Base-by-base conservation (phyloP, 1,140 invertebrate species). In the Acromyrmex heyeri region DNA sequence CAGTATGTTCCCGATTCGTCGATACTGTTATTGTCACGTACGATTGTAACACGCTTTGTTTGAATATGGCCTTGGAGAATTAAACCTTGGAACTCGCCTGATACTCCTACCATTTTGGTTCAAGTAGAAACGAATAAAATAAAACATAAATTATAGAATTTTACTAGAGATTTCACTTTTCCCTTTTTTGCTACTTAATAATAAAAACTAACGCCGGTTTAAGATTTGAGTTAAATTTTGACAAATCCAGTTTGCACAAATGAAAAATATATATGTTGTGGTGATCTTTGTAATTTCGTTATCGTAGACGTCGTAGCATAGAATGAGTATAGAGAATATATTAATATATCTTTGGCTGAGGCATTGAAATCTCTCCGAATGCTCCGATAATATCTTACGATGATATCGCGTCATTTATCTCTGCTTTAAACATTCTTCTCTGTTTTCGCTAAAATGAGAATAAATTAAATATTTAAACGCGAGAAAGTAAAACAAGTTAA, bases 301-400 rank as follows among this genome's bases (percentile, higher is more conserved):
- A 18, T 55, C 67, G 3, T 21, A 0, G 2, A 8, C 34, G 34
- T 44, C 38, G 8, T 14, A 59, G 4, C 4, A 14, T 21, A 34
- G 2, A 30, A 0, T 21, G 2, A 57, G 6, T 7, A 10, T 21
- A 10, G n/a, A 16, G 3, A 53, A 69, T 12, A 24, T 12, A 24
- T 50, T 7, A 34, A 1, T 14, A 69, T 12, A 24, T 50, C 14
- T 10, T 48, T 24, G 14, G 53, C 50, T 30, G 8, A 7, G 30
- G 34, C 73, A 59, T 61, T 55, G 53, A 61, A 61, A 76, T 78
- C 18, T 65, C 38, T 65, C 38, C 38, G 18, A 65, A 50, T 27
- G 12, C 0, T 48, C 8, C 8, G 3, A 18, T 21, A 48, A 21
- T 76, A 76, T 27, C 50, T 53, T 55, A 16, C 0, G 16, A 61